A percentile compares a stretch with the other conserved stretches of the same genome.
Conservation (phyloP, 30 jellyfish, hydroid and myxozoan genomes). For the Phacellophora camtschatica region DNA sequence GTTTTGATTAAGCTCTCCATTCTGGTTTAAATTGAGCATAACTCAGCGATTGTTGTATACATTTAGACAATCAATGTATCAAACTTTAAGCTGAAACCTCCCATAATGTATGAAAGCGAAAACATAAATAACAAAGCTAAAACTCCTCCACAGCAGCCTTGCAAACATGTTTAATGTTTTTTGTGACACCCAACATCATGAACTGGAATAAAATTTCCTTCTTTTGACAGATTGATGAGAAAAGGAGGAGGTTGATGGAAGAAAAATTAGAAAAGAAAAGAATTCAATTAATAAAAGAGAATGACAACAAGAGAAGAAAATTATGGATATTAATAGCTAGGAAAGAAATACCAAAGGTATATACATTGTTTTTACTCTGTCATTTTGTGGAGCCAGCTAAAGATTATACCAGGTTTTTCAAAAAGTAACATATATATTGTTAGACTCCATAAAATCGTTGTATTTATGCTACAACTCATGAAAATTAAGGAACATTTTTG, state of each 20-base stretch:
- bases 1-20: neutral
- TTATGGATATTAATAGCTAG: conserved; percentile 85
- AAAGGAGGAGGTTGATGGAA: conserved; percentile 66
- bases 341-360: conserved; percentile 96
- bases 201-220: neutral
- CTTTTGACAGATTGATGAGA: conserved; percentile 53
- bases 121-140: too few species aligned
- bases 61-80: neutral
- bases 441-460: too few species aligned
- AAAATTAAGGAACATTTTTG: too few species aligned
- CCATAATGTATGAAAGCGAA: neutral
- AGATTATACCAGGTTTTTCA: too few species aligned
- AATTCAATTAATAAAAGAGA: conserved; percentile 76
- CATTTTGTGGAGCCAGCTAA: too few species aligned
- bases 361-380: too few species aligned
- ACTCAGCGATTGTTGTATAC: neutral
- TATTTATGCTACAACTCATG: too few species aligned
- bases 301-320: conserved; percentile 78
- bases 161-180: too few species aligned
- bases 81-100: neutral
- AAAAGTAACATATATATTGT: too few species aligned
- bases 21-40: neutral
- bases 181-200: too few species aligned
- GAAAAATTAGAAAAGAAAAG: conserved; percentile 79
- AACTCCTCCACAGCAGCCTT: too few species aligned